Evolutionary conservation across 2,888 invertebrate species (phyloP), one percentile per base, ranked within the genome.

Genomic region (Amblyjoppa fuscipennis): DNA sequence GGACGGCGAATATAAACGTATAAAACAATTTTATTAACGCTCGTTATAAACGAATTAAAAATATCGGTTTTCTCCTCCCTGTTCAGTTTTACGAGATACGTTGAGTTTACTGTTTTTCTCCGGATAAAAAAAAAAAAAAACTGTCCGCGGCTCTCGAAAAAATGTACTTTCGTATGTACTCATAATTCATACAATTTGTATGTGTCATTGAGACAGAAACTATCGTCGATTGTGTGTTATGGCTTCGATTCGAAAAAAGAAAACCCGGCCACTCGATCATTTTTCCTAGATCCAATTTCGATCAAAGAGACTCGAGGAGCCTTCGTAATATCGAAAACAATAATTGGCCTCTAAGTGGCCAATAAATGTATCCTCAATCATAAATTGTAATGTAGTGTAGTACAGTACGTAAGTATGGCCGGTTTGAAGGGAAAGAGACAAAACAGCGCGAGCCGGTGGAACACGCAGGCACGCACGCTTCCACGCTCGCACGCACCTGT

Each of bases 381-480:
- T 71, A 51, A n/a, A 51, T 51, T 59, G 61, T 25, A 61, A 45
- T 74, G 16, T 61, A 28, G 61, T 61, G 74, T 61, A 74, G 51
- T 64, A 38, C 34, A 28, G 51, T 66, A 66, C 38, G 49, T 25
- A 53, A 34, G 49, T 61, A 68, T 81, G 41, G 77, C 34, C 31
- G 70, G 45, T 11, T 13, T 20, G 75, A 38, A 70, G 38, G 45
- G 61, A 64, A 61, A 70, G 53, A 28, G 56, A 45, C 53, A 49
- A 82, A 84, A 87, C 84, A 85, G 84, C 86, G 88, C 81, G 74
- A 73, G 75, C 61, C 74, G 87, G 84, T 84, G 88, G 69, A 86
- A 88, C 87, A 89, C 89, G 90, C 84, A 89, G 85, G 87, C 90
- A 89, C 88, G 88, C 88, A 88, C 87, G 88, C 88, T 28, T 71